Conservation (phyloP, 1,140 invertebrate genomes). For the Drosophila triauraria region DNA sequence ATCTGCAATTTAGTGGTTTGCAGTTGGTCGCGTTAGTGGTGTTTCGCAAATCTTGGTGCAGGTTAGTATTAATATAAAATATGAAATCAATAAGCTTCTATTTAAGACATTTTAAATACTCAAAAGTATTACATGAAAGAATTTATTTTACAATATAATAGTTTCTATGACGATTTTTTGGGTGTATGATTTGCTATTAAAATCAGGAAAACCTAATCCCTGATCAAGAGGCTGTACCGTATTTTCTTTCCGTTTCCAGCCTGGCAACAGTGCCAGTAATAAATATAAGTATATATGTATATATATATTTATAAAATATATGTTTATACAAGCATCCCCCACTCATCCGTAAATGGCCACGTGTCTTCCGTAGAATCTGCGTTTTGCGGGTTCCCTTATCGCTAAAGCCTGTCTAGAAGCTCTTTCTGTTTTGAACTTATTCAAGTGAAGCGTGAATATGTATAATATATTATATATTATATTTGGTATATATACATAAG, state of each 20-base stretch:
- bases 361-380: slow-evolving; percentile 1
- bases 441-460: not conserved
- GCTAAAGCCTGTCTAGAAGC: not conserved
- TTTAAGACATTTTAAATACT: too few species aligned
- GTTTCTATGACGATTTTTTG: too few species aligned
- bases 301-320: not conserved
- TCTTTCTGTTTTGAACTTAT: slow-evolving; percentile 2
- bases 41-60: too few species aligned
- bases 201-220: not conserved
- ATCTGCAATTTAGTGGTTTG: too few species aligned
- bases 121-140: too few species aligned
- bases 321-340: not conserved
- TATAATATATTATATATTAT: not conserved
- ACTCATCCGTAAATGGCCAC: not conserved
- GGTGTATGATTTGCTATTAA: too few species aligned
- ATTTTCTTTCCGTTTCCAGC: not conserved
- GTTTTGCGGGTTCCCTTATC: slow-evolving; percentile 4
- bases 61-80: too few species aligned
- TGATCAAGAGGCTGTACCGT: not conserved
- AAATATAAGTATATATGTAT: too few species aligned
- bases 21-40: too few species aligned
- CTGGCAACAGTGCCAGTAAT: not conserved
- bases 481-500: too few species aligned
- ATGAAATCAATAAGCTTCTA: too few species aligned
- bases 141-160: too few species aligned